These are phyloP conservation scores for Rallus crepitans DNA, from an alignment of 2,797 vertebrate genomes.

Conservation along the genomic window DNA sequence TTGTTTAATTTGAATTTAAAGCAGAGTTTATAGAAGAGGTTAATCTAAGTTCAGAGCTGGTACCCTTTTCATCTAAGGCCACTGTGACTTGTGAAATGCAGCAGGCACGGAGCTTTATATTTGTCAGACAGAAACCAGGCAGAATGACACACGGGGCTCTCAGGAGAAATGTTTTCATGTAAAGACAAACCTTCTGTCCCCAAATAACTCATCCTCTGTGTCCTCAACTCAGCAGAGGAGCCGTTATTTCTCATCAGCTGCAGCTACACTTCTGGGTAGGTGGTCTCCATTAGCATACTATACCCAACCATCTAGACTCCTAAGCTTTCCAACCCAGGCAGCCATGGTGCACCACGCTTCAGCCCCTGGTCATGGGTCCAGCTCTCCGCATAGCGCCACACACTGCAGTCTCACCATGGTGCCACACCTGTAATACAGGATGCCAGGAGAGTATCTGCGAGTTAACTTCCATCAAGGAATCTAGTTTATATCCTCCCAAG, in stretches of 20 bases:
- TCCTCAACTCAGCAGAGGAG: background rate
- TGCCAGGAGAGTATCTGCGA: background rate
- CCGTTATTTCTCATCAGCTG: background rate
- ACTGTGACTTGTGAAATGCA: background rate
- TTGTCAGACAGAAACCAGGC: background rate
- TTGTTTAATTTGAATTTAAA: constrained; percentile 11
- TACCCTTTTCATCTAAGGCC: background rate
- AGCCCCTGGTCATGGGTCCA: background rate
- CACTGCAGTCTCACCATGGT: background rate
- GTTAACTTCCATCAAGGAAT: background rate
- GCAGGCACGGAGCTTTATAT: background rate
- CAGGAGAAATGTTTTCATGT: background rate
- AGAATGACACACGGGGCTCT: background rate
- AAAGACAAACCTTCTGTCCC: background rate
- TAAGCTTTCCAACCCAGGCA: background rate
- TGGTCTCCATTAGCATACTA: rapidly evolving
- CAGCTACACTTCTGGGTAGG: background rate
- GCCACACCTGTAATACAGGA: background rate
- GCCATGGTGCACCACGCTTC: background rate
- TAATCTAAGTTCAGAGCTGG: background rate
- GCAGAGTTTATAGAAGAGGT: background rate
- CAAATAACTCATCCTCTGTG: background rate
- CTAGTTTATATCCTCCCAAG: background rate
- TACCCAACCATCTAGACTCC: rapidly evolving
- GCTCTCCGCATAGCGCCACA: rapidly evolving